A percentile compares a stretch with the other conserved stretches of the same genome.
Evolutionary conservation across 2,797 vertebrate genomes (phyloP).

Genomic region (Muscicapa striata): DNA sequence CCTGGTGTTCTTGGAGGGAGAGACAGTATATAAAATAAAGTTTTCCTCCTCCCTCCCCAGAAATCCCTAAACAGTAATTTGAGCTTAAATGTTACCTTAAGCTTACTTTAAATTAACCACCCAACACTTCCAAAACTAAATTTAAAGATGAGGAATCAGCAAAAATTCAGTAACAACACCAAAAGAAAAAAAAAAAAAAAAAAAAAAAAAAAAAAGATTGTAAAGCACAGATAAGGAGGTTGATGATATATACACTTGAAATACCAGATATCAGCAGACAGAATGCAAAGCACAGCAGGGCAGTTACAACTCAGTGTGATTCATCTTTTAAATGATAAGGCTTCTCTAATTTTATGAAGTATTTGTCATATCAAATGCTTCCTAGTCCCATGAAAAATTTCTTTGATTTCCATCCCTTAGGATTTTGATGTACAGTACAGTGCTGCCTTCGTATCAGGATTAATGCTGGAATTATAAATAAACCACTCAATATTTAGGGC

Average conservation of each 20-base stretch:
- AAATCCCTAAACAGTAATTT: constrained; percentile 51
- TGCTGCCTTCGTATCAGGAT: background rate
- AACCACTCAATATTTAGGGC: constrained; percentile 9
- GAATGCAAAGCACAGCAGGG: constrained; percentile 51
- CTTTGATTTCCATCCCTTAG: constrained; percentile 52
- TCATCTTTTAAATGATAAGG: constrained; percentile 59
- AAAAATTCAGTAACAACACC: constrained; percentile 12
- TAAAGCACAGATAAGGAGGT: background rate
- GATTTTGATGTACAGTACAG: constrained; percentile 25
- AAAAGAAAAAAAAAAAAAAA: background rate
- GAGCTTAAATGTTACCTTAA: constrained; percentile 43
- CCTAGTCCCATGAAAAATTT: constrained; percentile 18
- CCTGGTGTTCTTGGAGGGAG: constrained; percentile 27
- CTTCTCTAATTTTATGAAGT: constrained; percentile 49
- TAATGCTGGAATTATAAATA: constrained; percentile 48
- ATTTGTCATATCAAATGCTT: constrained; percentile 66
- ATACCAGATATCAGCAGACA: constrained; percentile 8
- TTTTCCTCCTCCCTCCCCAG: background rate
- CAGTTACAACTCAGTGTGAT: constrained; percentile 42
- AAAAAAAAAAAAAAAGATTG: background rate
- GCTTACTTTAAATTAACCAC: constrained; percentile 50
- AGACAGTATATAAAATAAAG: constrained; percentile 41
- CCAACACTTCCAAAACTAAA: constrained; percentile 35
- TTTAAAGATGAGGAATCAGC: constrained; percentile 57
- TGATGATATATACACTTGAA: constrained; percentile 38